Base-by-base conservation (phyloP, 2,888 invertebrate genomes). In the Pandemis heparana region DNA sequence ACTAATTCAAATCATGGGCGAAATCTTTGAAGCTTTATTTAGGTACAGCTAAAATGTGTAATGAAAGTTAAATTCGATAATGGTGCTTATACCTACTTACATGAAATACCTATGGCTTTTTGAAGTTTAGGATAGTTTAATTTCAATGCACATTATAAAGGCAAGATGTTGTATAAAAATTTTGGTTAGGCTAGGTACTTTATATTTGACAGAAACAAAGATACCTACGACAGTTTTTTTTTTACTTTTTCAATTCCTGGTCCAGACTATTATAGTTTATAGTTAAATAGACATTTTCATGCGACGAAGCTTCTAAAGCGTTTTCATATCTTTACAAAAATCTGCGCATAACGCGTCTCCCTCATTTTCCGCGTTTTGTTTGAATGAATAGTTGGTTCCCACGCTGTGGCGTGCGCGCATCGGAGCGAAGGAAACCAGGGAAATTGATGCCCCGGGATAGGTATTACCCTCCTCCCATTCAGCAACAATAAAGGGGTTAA, bases 401-500 rank as follows among this genome's bases (percentile, higher is more conserved):
- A 73, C 72, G 72, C 43, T 23, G 56, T 12, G 56, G 68, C 48
- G 72, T 18, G 72, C 62, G 62, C 46, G 56, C 56, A 53, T 8
- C 56, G 56, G 23, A 56, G 56, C 56, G 56, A 56, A 56, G 23
- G 12, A 56, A 60, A 60, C 60, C 14, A 38, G 39, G 60, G 39
- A 60, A 60, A 60, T 39, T 60, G 60, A 39, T n/a, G 56, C 56
- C 4, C 48, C 18, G 23, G 23, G 18, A 56, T 56, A 56, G 10
- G 10, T 56, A 56, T n/a, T 51, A 51, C 14, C 53, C 8, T 9
- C 51, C 51, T 16, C 16, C 48, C 48, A 14, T 48, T 48, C 41
- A 32, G 23, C 23, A 32, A 32, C 10, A 41, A 10, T 9, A 41
- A 41, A 41, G 41, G 41, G 8, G 41, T 8, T 9, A 8, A 9